phyloP scores from a whole-genome alignment of 2,113 vertebrate species.

The Dasyprocta punctata region DNA sequence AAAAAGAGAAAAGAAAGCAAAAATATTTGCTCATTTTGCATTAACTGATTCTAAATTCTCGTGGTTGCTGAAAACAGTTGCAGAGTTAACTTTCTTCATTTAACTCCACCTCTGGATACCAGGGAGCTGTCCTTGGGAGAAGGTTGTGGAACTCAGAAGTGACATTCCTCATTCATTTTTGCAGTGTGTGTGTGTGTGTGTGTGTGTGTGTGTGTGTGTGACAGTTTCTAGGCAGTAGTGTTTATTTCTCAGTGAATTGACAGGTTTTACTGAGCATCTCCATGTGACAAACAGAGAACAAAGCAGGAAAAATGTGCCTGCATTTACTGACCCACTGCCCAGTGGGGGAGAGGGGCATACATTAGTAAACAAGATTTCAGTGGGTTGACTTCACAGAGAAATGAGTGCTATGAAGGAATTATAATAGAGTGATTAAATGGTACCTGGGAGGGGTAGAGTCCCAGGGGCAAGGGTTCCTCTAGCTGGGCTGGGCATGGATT shows the following conservation, averaged over 20 bases:
- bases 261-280: not conserved
- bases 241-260: not conserved
- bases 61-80: not conserved
- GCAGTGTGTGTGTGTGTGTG: too few relatives aligned
- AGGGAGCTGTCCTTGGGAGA: not conserved
- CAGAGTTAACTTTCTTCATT: not conserved
- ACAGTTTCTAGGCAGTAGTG: not conserved
- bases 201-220: too few relatives aligned
- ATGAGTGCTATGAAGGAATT: not conserved
- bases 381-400: not conserved
- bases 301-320: too few relatives aligned
- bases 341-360: not conserved
- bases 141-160: not conserved
- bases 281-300: not conserved
- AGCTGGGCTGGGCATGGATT: not conserved
- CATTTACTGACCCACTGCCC: not conserved
- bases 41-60: not conserved
- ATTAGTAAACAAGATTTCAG: too few relatives aligned
- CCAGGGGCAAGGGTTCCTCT: not conserved
- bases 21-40: not conserved
- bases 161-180: too few relatives aligned
- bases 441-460: not conserved
- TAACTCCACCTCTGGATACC: not conserved
- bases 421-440: not conserved
- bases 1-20: too few relatives aligned